Percentiles rank a stretch among this genome's conserved stretches.
These are phyloP conservation scores for Neodiprion pinetum DNA, from an alignment of 1,140 invertebrate species.

Conservation along the genomic window DNA sequence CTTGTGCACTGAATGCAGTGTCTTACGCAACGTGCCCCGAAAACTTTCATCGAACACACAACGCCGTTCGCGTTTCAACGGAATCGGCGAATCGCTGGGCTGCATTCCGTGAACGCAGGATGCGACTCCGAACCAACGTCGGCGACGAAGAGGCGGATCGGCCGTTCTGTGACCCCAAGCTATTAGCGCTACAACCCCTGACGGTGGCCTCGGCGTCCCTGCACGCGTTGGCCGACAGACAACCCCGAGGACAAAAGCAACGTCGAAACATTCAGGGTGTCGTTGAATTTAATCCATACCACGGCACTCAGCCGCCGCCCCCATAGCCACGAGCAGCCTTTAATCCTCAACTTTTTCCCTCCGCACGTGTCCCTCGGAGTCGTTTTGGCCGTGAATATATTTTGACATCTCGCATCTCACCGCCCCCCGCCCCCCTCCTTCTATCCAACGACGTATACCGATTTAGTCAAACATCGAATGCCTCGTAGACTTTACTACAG, in stretches of 20 bases:
- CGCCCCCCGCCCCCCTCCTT: too few species aligned
- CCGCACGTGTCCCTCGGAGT: not conserved
- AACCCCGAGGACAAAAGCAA: not conserved
- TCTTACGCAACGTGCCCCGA: not conserved
- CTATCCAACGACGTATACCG: not conserved
- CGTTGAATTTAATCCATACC: conserved; percentile 5
- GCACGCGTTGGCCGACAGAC: not conserved
- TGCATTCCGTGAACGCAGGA: not conserved
- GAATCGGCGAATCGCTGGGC: not conserved
- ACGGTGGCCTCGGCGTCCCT: not conserved
- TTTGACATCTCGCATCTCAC: not conserved
- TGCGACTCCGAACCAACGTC: too few species aligned
- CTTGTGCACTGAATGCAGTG: too few species aligned
- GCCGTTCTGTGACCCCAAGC: conserved; percentile 3
- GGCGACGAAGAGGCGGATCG: not conserved
- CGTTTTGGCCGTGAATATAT: conserved; percentile 5
- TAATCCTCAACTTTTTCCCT: not conserved
- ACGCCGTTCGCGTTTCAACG: not conserved
- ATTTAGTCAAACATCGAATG: not conserved
- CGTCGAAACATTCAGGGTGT: conserved; percentile 1
- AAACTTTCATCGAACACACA: not conserved
- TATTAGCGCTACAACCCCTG: conserved; percentile 4
- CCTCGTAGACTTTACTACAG: not conserved
- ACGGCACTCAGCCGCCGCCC: not conserved
- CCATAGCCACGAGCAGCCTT: not conserved